A percentile compares a stretch with the other conserved stretches of the same genome.
These are phyloP conservation scores for Habropoda laboriosa DNA, from an alignment of 1,140 invertebrate genomes.

Conservation along the genomic window DNA sequence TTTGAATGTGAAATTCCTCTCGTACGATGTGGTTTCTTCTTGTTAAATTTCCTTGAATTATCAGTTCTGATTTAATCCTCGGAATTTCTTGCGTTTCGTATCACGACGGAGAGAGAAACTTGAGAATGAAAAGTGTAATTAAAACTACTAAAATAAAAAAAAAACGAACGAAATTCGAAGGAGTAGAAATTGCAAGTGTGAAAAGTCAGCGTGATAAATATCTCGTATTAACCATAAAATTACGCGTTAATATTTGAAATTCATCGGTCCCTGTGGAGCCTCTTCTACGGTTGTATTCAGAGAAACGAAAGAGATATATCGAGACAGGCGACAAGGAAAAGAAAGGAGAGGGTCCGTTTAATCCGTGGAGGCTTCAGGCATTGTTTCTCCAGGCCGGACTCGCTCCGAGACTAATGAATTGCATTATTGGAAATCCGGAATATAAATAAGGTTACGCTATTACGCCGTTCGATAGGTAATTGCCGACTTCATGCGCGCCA, in stretches of 20 bases:
- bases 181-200: too few species aligned
- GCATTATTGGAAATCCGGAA: constrained; percentile 72
- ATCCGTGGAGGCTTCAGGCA: constrained; percentile 43
- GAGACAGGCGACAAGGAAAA: not conserved
- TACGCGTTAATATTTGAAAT: not conserved
- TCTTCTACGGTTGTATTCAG: not conserved
- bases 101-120: not conserved
- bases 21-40: not conserved
- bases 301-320: not conserved
- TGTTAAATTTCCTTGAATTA: not conserved
- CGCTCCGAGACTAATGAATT: constrained; percentile 69
- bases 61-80: not conserved
- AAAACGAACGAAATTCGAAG: too few species aligned
- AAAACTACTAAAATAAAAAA: too few species aligned
- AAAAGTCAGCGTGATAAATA: not conserved
- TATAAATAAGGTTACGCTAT: constrained; percentile 73
- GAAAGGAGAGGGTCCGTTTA: not conserved
- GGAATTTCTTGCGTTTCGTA: not conserved
- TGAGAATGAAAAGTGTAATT: not conserved
- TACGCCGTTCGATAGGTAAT: constrained; percentile 67
- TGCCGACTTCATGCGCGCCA: constrained; percentile 57
- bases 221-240: not conserved
- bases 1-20: not conserved
- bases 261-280: not conserved
- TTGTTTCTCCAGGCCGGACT: constrained; percentile 63